Base-by-base conservation (phyloP, 2,113 vertebrate genomes). In the Grus americana region DNA sequence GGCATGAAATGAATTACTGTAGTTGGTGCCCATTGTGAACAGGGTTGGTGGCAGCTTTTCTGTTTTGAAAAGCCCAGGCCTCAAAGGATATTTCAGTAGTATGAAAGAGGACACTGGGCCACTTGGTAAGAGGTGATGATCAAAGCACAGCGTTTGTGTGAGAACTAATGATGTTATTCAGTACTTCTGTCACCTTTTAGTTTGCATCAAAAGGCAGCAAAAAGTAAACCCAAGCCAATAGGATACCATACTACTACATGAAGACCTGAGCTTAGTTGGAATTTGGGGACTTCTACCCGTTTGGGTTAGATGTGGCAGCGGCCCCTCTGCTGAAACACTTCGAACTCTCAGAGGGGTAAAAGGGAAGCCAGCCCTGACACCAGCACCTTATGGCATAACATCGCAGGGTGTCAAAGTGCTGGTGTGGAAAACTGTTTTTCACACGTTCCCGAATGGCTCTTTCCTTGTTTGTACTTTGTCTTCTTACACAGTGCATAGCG, bases 401-500 rank as follows among this genome's bases (percentile, higher is more conserved):
- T 0, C 2, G 6, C 47, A 8, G 11, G 34, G 17, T 38, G 30
- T 67, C 88, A 71, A 97, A 94, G 91, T 63, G 88, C 96, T 58
- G 73, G 57, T 47, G 72, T 6, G 44, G 65, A 92, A 92, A 95
- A 93, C 62, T 59, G 66, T 30, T 90, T 67, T 79, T 83, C 80
- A 89, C 92, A 90, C 89, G 59, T 91, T 92, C 91, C 87, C 47
- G 80, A 96, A 95, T 90, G 88, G 93, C 95, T 96, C 58, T 0
- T 82, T 95, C 89, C 93, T 66, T 68, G 75, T 86, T 95, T 92
- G 74, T 82, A 83, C 67, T 92, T 93, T 58, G 36, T 90, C 80
- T 83, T 92, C 71, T 92, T 70, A 81, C 54, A 90, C 38, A 91
- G 85, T 93, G 95, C 92, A 95, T 65, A 96, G 91, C 9, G 3